Percentiles rank a stretch among this genome's conserved stretches.
Conservation (phyloP, 2,797 vertebrate species). For the Thripadectes ignobilis region DNA sequence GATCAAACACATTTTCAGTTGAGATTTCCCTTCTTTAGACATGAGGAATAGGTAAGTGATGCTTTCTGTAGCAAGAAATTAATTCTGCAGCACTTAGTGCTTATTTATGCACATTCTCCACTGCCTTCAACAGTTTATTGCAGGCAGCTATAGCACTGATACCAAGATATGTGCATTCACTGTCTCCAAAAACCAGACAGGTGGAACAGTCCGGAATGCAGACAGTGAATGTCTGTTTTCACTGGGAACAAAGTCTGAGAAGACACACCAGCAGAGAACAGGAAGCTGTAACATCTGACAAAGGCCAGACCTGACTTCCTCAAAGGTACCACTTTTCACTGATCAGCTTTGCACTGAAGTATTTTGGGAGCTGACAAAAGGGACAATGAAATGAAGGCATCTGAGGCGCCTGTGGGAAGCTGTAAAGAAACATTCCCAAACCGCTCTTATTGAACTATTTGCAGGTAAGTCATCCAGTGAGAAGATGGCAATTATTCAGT, state of each 20-base stretch:
- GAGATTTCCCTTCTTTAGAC: not conserved
- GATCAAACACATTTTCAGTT: not conserved
- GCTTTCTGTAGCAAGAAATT: not conserved
- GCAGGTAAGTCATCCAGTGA: not conserved
- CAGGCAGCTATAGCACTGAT: not conserved
- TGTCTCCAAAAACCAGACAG: not conserved
- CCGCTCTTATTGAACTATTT: not conserved
- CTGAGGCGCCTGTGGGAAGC: not conserved
- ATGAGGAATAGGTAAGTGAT: not conserved
- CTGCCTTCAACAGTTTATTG: not conserved
- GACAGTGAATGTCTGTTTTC: not conserved
- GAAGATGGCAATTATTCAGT: not conserved
- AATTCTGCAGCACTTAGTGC: not conserved
- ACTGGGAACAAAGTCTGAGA: not conserved
- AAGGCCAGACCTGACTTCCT: not conserved
- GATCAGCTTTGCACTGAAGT: not conserved
- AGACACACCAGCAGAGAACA: not conserved
- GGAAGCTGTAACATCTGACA: not conserved
- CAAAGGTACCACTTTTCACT: not conserved
- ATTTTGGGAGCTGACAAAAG: not conserved
- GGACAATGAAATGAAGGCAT: not conserved
- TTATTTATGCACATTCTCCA: not conserved
- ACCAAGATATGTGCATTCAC: fast-evolving
- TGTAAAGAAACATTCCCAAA: not conserved
- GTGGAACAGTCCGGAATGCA: not conserved